Evolutionary conservation across 2,113 vertebrate genomes (phyloP), one percentile per base, ranked within the genome.

Genomic region (pig (Sus scrofa)): DNA sequence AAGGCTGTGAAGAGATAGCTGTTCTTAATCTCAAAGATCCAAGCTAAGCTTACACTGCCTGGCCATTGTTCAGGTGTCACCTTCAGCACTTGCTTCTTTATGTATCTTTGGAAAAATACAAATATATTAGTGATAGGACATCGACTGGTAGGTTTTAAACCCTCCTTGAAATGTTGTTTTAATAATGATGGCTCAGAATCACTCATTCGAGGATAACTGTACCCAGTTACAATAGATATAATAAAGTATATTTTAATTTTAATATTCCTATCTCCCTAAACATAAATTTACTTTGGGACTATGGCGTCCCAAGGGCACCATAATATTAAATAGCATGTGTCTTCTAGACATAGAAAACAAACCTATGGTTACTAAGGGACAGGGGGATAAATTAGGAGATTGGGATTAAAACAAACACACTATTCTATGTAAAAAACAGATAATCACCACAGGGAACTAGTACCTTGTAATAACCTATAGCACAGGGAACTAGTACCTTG

Each of bases 1-100:
- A 94, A 86, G 85, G 39, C 91, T 97, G 71, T 97, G 96, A 95
- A 85, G 81, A 93, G 86, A 92, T 97, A 95, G 90, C 82, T 96
- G 86, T 98, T 71, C 88, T 44, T 96, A 96, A 94, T 98, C 96
- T 89, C 34, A 74, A 91, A 71, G 71, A 98, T 97, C 95, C 67
- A 44, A 30, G 34, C 87, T 22, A 50, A 85, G 74, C 71, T 96
- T 96, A 85, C 14, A 86, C 0, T 20, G 32, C 7, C 9, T 74
- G 34, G 8, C n/a, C 94, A 91, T 71, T 96, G 96, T 94, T 89
- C 24, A 52, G 24, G 44, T 22, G 18, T 96, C 54, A 94, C 94
- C 54, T 98, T 86, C 63, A 95, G 11, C 56, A 32, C 12, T 89
- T 7, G 30, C 22, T 89, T 97, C 89, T 78, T 65, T 39, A 81